Evolutionary conservation across 1,140 invertebrate species (phyloP).

Genomic region (Apis dorsata): DNA sequence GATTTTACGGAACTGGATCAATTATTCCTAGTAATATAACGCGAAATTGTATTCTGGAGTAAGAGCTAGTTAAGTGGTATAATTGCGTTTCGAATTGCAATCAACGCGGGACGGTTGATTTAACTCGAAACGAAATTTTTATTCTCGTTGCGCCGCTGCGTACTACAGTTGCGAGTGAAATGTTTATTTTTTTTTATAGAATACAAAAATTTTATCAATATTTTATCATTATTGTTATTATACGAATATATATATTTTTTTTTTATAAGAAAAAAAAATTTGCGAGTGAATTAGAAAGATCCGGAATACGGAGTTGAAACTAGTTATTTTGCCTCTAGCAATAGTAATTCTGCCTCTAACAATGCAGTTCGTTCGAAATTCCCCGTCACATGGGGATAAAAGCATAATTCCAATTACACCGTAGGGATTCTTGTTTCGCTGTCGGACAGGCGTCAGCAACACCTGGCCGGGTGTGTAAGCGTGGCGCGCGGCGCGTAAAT

Average conservation of each 20-base stretch:
- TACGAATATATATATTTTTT: too few species aligned
- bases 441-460: conserved; percentile 31
- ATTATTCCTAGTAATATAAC: conserved; percentile 50
- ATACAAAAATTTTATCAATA: too few species aligned
- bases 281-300: too few species aligned
- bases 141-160: neutral
- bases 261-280: too few species aligned
- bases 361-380: neutral
- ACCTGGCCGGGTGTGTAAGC: conserved; percentile 10
- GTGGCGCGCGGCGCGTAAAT: conserved; percentile 13
- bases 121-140: conserved; percentile 11
- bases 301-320: too few species aligned
- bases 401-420: conserved; percentile 33
- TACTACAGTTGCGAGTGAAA: too few species aligned
- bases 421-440: conserved; percentile 26
- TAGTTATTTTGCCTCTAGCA: too few species aligned
- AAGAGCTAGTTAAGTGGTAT: conserved; percentile 40
- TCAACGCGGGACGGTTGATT: conserved; percentile 17
- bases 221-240: too few species aligned
- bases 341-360: neutral
- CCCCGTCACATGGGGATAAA: neutral
- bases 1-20: conserved; percentile 48
- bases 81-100: conserved; percentile 46
- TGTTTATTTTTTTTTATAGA: too few species aligned
- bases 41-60: conserved; percentile 31